Evolutionary conservation across 1,140 invertebrate species (phyloP).

Genomic region (Listronotus bonariensis): DNA sequence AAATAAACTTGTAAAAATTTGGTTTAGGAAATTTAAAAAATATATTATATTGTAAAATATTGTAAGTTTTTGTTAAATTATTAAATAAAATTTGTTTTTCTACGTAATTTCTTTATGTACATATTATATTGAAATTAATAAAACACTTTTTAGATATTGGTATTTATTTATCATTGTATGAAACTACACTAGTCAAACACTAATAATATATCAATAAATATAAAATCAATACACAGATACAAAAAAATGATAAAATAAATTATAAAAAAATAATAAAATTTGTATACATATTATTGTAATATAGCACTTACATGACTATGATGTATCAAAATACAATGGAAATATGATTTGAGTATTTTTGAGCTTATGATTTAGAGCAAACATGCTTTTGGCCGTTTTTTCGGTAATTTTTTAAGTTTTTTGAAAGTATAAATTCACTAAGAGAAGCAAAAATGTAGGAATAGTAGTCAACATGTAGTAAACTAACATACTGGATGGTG

Average conservation of each 20-base stretch:
- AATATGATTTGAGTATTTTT: constrained; percentile 35
- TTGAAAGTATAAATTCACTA: not conserved
- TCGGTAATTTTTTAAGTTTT: not conserved
- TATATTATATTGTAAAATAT: no score
- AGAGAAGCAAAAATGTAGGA: not conserved
- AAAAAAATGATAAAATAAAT: constrained; percentile 37
- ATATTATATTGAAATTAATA: not conserved
- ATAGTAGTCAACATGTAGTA: no score
- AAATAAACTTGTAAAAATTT: no score
- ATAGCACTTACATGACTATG: constrained; percentile 40
- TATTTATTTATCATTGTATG: constrained; percentile 26
- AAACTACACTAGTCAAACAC: constrained; percentile 42
- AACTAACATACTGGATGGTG: no score
- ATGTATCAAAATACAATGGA: constrained; percentile 34
- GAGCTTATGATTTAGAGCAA: constrained; percentile 29
- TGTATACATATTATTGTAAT: constrained; percentile 21
- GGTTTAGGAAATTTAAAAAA: not conserved
- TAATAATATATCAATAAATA: constrained; percentile 37
- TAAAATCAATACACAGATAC: constrained; percentile 40
- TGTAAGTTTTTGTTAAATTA: no score
- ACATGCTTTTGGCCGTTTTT: not conserved
- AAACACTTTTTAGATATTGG: not conserved
- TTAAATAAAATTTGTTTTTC: no score
- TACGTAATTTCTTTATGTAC: no score
- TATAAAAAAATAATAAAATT: constrained; percentile 26